Evolutionary conservation across 2,888 invertebrate genomes (phyloP).

Genomic region (Clusia tigrina): DNA sequence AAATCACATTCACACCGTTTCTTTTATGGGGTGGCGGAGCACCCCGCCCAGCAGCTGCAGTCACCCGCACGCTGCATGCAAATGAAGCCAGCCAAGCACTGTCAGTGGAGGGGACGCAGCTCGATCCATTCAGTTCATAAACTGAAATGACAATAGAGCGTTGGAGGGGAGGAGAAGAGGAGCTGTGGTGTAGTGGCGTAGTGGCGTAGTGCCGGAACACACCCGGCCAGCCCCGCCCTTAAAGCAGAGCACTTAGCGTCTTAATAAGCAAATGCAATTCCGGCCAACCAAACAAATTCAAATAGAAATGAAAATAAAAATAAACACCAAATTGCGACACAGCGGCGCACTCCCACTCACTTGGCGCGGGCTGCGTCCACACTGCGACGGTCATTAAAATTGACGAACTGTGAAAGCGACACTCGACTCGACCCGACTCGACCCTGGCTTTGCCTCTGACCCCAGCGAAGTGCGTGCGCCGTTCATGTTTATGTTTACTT

Average conservation of each 20-base stretch:
- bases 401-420: slow-evolving; percentile 55
- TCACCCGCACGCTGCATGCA: not conserved
- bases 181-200: not conserved
- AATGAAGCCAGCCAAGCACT: slow-evolving; percentile 11
- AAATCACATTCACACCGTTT: slow-evolving; percentile 59
- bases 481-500: slow-evolving; percentile 12
- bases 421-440: too few species aligned
- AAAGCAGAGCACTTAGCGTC: slow-evolving; percentile 17
- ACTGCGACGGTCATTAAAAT: slow-evolving; percentile 46
- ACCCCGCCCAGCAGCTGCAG: not conserved
- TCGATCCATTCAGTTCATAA: slow-evolving; percentile 21
- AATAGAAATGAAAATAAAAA: slow-evolving; percentile 27
- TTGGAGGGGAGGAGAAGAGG: not conserved
- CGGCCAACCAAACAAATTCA: slow-evolving; percentile 25
- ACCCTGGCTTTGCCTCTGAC: not conserved
- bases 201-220: slow-evolving; percentile 9
- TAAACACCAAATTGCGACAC: not conserved
- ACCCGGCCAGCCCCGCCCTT: slow-evolving; percentile 13
- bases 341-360: not conserved
- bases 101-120: slow-evolving; percentile 13
- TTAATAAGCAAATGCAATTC: slow-evolving; percentile 39
- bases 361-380: not conserved
- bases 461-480: too few species aligned
- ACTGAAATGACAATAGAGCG: slow-evolving; percentile 25
- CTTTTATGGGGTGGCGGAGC: not conserved